These are phyloP conservation scores for Drosophila serrata DNA, from an alignment of 1,140 invertebrate species.

Conservation along the genomic window DNA sequence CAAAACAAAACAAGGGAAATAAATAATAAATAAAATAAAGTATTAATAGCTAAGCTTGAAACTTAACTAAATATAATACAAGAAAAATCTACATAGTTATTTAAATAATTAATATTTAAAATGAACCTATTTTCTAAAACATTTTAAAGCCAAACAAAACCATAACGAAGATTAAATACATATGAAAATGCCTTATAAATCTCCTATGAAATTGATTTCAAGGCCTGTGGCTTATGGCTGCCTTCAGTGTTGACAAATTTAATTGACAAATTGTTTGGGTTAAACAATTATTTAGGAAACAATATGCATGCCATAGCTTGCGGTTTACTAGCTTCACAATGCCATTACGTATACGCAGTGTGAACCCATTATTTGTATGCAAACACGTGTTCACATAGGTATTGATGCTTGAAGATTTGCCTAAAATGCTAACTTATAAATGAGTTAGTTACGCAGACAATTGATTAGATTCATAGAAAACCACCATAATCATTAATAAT, in stretches of 20 bases:
- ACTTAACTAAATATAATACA: no score
- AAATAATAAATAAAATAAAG: neutral
- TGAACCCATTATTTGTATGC: neutral
- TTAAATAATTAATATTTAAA: no score
- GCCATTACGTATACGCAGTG: constrained; percentile 16
- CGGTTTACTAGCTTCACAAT: neutral
- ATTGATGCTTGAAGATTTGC: no score
- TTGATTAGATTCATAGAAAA: neutral
- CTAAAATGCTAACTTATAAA: neutral
- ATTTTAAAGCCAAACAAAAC: neutral
- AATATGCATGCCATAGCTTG: constrained; percentile 1
- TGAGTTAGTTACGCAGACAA: neutral
- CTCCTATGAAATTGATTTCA: neutral
- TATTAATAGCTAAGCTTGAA: neutral
- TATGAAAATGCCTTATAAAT: neutral
- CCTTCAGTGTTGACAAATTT: constrained; percentile 6
- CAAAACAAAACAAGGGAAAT: neutral
- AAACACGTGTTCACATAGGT: neutral
- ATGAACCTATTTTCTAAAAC: neutral
- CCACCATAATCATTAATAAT: neutral
- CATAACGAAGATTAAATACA: neutral
- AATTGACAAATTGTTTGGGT: constrained; percentile 10
- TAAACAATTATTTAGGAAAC: neutral
- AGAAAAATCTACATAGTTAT: no score
- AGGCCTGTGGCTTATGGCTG: neutral